Percentiles rank a stretch among this genome's conserved stretches.
Evolutionary conservation across 1,140 invertebrate genomes (phyloP).

Genomic region (Mactra quadrangularis): DNA sequence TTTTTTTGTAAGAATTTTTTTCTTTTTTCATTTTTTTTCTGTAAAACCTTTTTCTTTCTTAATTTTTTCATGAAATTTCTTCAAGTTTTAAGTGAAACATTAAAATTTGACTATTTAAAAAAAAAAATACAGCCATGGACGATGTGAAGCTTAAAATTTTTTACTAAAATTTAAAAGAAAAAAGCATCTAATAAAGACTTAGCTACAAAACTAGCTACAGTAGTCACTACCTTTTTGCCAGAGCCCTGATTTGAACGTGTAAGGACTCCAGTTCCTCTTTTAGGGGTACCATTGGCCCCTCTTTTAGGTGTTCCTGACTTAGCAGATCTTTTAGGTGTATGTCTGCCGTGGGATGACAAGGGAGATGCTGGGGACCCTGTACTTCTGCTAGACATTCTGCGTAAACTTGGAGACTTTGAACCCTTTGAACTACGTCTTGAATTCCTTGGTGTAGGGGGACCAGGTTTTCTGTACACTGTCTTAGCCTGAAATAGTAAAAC

Average conservation of each 20-base stretch:
- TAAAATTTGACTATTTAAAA: too few relatives aligned
- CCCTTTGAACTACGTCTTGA: conserved; percentile 64
- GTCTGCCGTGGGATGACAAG: not conserved
- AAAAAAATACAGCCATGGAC: too few relatives aligned
- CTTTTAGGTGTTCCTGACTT: conserved; percentile 24
- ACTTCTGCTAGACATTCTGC: conserved; percentile 14
- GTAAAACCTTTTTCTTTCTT: too few relatives aligned
- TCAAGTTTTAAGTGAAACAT: too few relatives aligned
- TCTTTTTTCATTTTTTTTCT: too few relatives aligned
- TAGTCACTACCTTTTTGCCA: conserved; percentile 53
- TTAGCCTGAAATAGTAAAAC: conserved; percentile 63
- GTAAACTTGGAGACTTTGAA: conserved; percentile 43
- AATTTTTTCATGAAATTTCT: too few relatives aligned
- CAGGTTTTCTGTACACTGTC: conserved; percentile 72
- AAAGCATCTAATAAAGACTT: not conserved
- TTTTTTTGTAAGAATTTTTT: too few relatives aligned
- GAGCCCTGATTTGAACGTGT: conserved; percentile 26
- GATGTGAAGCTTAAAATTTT: too few relatives aligned
- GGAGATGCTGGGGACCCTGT: conserved; percentile 14
- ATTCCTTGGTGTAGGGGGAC: conserved; percentile 73
- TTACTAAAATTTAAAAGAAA: too few relatives aligned
- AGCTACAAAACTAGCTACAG: not conserved
- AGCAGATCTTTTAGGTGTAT: conserved; percentile 48
- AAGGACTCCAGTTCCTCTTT: not conserved
- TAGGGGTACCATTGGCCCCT: conserved; percentile 6